Evolutionary conservation across 1,140 invertebrate species (phyloP).

Genomic region (Brachionus angularis): DNA sequence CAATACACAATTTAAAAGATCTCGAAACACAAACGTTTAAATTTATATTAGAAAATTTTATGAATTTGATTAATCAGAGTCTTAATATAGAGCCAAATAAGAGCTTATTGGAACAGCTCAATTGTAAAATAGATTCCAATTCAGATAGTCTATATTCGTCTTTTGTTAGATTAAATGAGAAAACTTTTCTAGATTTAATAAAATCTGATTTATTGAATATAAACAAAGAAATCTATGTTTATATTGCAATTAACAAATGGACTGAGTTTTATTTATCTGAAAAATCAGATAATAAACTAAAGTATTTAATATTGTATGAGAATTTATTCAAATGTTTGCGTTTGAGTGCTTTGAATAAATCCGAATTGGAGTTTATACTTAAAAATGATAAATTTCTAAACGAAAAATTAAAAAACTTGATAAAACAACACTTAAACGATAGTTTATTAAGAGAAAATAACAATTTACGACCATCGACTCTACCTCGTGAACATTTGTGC

Average conservation of each 20-base stretch:
- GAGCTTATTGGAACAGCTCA: conserved; percentile 43
- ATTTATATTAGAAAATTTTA: conserved; percentile 56
- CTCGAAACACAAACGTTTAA: conserved; percentile 52
- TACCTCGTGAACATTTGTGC: conserved; percentile 31
- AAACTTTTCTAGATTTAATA: conserved; percentile 10
- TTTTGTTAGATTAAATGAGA: conserved; percentile 16
- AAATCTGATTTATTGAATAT: conserved; percentile 55
- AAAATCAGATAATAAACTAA: not conserved
- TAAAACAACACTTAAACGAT: not conserved
- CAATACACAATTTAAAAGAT: conserved; percentile 53
- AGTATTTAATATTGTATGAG: not conserved
- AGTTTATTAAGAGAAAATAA: not conserved
- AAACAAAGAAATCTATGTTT: conserved; percentile 57
- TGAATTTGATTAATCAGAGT: not conserved
- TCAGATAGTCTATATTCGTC: conserved; percentile 50
- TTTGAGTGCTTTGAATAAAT: not conserved
- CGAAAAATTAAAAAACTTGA: not conserved
- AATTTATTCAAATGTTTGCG: conserved; percentile 31
- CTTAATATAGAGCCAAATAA: conserved; percentile 42
- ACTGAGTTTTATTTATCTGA: conserved; percentile 53
- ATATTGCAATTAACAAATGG: conserved; percentile 57
- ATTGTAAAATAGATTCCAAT: conserved; percentile 50
- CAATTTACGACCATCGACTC: conserved; percentile 32
- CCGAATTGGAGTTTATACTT: conserved; percentile 16
- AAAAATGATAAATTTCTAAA: not conserved